phyloP scores from a whole-genome alignment of 2,797 vertebrate genomes.

The Dryobates pubescens region DNA sequence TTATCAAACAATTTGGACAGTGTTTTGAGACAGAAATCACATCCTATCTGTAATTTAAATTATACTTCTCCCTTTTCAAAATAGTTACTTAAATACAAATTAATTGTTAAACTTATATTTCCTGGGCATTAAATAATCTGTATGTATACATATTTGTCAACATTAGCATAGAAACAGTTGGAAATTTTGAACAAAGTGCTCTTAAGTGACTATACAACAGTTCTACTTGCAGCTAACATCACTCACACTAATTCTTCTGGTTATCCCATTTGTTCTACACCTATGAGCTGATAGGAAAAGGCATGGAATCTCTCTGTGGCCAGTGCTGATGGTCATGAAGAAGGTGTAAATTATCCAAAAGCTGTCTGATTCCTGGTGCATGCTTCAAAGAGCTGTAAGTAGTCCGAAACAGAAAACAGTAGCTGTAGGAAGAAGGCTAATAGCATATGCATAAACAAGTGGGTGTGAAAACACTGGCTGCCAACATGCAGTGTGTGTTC shows the following conservation, averaged over 20 bases:
- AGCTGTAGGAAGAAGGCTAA: slow-evolving; percentile 37
- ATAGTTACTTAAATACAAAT: neutral
- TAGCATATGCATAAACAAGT: slow-evolving; percentile 28
- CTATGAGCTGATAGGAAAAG: neutral
- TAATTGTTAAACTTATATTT: neutral
- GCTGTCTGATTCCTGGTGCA: neutral
- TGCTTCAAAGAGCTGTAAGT: neutral
- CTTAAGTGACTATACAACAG: neutral
- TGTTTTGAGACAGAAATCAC: neutral
- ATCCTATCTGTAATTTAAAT: neutral
- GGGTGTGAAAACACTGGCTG: slow-evolving; percentile 28
- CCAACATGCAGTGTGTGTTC: neutral
- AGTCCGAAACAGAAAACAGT: neutral
- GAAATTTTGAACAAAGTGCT: neutral
- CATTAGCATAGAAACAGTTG: neutral
- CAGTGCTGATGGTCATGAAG: slow-evolving; percentile 2
- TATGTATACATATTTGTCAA: neutral
- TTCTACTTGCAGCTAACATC: neutral
- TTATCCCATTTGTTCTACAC: slow-evolving; percentile 1
- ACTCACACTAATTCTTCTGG: neutral
- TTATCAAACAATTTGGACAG: neutral
- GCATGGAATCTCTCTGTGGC: neutral
- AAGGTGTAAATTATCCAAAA: slow-evolving; percentile 28
- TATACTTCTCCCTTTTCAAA: neutral
- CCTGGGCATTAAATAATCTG: neutral